Conservation (phyloP, 2,113 vertebrate genomes). For the Pavo muticus region DNA sequence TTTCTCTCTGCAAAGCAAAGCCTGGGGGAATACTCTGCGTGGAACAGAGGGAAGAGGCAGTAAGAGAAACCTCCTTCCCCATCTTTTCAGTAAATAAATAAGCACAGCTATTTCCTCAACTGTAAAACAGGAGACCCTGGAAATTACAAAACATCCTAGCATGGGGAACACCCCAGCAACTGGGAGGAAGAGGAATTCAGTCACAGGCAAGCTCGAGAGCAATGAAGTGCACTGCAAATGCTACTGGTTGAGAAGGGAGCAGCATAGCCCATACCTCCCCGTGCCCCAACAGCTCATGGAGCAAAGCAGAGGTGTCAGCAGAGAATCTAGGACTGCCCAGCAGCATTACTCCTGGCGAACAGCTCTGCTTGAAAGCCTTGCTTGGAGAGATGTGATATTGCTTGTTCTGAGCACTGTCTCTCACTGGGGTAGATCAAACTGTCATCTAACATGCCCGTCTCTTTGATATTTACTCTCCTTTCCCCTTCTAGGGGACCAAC, state of each 20-base stretch:
- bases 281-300: neutral
- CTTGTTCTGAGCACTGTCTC: neutral
- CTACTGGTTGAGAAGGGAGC: neutral
- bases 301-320: neutral
- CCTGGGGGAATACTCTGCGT: neutral
- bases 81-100: neutral
- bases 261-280: neutral
- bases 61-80: neutral
- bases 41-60: neutral
- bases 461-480: neutral
- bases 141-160: neutral
- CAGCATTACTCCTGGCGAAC: neutral
- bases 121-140: neutral
- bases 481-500: neutral
- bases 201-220: neutral
- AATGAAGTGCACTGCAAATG: neutral
- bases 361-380: neutral
- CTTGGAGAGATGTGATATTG: neutral
- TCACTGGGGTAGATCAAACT: neutral
- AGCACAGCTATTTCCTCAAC: neutral
- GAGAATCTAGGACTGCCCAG: neutral
- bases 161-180: neutral
- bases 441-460: accelerated
- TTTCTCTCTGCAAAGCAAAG: neutral
- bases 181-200: neutral